Conservation (phyloP, 2,888 invertebrate species). For the Druceiella hillmani region DNA sequence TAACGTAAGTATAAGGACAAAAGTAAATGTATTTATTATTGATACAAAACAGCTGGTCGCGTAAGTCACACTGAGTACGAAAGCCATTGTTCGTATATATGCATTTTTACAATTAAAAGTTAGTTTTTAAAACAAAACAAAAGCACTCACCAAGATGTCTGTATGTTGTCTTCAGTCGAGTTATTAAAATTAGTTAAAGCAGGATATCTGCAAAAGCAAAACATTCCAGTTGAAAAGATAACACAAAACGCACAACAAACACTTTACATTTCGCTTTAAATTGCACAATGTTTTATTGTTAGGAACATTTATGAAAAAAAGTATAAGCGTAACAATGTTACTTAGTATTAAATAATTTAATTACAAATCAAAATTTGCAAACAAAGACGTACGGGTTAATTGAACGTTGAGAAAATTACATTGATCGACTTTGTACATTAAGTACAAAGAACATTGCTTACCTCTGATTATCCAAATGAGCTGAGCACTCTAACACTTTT, state of each 20-base stretch:
- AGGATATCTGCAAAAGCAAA: conserved; percentile 47
- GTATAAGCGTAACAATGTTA: too few relatives aligned
- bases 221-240: too few relatives aligned
- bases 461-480: conserved; percentile 37
- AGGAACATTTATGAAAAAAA: conserved; percentile 7
- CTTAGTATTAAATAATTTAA: too few relatives aligned
- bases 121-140: neutral
- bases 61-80: too few relatives aligned
- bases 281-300: too few relatives aligned
- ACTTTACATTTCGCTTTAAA: neutral
- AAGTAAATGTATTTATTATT: too few relatives aligned
- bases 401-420: conserved; percentile 17
- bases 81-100: too few relatives aligned
- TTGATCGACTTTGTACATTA: too few relatives aligned
- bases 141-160: conserved; percentile 43
- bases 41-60: too few relatives aligned
- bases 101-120: too few relatives aligned
- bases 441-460: conserved; percentile 31
- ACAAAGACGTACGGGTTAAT: conserved; percentile 19
- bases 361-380: too few relatives aligned
- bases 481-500: conserved; percentile 79
- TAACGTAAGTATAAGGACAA: too few relatives aligned
- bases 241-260: conserved; percentile 21
- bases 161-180: conserved; percentile 34
- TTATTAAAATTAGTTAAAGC: conserved; percentile 49